Evolutionary conservation across 2,888 invertebrate species (phyloP), one percentile per base, ranked within the genome.

Genomic region (Ditula angustiorana): DNA sequence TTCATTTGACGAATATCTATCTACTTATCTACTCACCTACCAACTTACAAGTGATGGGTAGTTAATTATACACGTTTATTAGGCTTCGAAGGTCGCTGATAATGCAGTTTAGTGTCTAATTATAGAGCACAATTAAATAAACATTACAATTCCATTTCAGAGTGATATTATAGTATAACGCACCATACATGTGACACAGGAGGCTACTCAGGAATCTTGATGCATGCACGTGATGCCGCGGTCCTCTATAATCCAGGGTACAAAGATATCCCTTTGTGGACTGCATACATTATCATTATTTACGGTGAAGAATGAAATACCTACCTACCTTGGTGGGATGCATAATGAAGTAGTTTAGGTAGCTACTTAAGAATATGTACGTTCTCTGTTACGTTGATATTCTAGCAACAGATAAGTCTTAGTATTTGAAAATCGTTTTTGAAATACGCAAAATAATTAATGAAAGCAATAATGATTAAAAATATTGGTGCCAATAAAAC

Each of bases 1-100:
- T 61, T 71, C 66, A 66, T 52, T 58, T 63, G 61, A 59, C 56
- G 23, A 37, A 7, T 49, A 23, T 23, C 8, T 44, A 66, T 33
- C 23, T 67, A 53, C 52, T 37, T 52, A 46, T 23, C 46, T 57
- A 68, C 33, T 53, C 61, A 52, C 21, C 1, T 37, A 3, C 13
- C 13, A 13, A 37, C 7, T 13, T 13, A 37, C 16, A 19, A 5
- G 30, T 8, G 4, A 41, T 41, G n/a, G n/a, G n/a, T n/a, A 41
- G 41, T 41, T 2, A 7, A 10, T 19, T 41, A 19, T 37, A 37
- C 37, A 7, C 8, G 41, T 37, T 50, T n/a, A 23, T 60, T 44
- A 41, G 16, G 30, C 16, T 52, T 28, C 30, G 21, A 60, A 16
- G 23, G 8, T 2, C 5, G 19, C 4, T 5, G 52, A 52, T 52